phyloP scores from a whole-genome alignment of 1,140 invertebrate genomes.

The Drosophila lacteicornis region DNA sequence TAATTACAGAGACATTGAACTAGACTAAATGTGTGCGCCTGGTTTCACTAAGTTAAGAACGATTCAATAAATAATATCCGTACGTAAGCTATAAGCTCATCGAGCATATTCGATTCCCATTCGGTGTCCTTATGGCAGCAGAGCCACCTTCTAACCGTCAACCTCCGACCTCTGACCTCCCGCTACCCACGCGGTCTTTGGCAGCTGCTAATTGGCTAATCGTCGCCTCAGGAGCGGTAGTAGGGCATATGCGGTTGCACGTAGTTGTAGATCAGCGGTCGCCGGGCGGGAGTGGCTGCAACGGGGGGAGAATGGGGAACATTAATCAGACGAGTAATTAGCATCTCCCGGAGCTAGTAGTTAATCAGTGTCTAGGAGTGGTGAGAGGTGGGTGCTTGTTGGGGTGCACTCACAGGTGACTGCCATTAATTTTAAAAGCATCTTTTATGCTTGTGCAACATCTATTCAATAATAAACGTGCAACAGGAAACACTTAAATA shows the following conservation, averaged over 20 bases:
- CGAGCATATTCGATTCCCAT: constrained; percentile 38
- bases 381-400: background rate
- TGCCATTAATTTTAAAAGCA: background rate
- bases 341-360: background rate
- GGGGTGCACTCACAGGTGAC: background rate
- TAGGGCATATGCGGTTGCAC: constrained; percentile 74
- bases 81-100: constrained; percentile 46
- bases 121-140: constrained; percentile 70
- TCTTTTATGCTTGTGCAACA: background rate
- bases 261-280: constrained; percentile 79
- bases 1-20: constrained; percentile 57
- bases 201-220: constrained; percentile 67
- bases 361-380: no score
- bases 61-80: constrained; percentile 66
- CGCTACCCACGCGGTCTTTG: constrained; percentile 63
- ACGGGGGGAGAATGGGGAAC: background rate
- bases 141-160: constrained; percentile 25
- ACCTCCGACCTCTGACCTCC: constrained; percentile 26
- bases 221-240: constrained; percentile 63
- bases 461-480: background rate
- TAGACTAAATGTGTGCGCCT: constrained; percentile 77
- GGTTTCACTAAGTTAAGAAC: constrained; percentile 51
- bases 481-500: background rate
- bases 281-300: constrained; percentile 66
- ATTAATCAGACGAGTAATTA: constrained; percentile 21